Evolutionary conservation across 2,113 vertebrate genomes (phyloP), one percentile per base, ranked within the genome.

Genomic region (Leptosomus discolor): DNA sequence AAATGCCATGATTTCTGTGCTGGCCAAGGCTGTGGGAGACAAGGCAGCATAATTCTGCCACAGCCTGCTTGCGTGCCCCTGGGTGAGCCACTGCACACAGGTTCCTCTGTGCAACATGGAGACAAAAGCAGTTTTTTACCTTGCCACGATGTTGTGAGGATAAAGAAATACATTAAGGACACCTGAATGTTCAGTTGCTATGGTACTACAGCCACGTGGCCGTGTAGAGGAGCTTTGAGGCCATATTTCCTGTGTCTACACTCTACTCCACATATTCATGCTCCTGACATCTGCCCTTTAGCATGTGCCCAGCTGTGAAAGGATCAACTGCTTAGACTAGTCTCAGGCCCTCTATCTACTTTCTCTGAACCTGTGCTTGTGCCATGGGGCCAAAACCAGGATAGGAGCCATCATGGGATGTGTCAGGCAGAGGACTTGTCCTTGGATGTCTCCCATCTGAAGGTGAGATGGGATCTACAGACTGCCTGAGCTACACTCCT

Each of bases 241-340:
- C 36, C 50, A 26, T 39, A 29, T 76, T 63, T 82, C n/a, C 83
- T 19, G 2, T 53, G 32, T 17, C 85, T 73, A 19, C 4, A 3
- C 53, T 79, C 48, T 20, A 14, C 12, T 50, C n/a, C 21, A 22
- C 3, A 0, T 17, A 3, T 60, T 37, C 4, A 0, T 34, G 39
- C 29, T 51, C 22, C 12, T 18, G 24, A 45, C 11, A 37, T 22
- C 17, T 63, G 22, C 9, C 32, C 36, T 45, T 64, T 21, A 34
- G 16, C 41, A 15, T 0, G 5, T 12, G 8, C 34, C n/a, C 30
- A 48, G 68, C 30, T 70, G 26, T n/a, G 61, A 32, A 61, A 67
- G 41, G 22, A 76, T n/a, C 34, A 8, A 4, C 41, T 87, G 36
- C 22, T 34, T 75, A 19, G 10, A 30, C 26, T 26, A 14, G 5